Conservation (phyloP, 2,113 vertebrate genomes). For the Phylloscopus whistleri region DNA sequence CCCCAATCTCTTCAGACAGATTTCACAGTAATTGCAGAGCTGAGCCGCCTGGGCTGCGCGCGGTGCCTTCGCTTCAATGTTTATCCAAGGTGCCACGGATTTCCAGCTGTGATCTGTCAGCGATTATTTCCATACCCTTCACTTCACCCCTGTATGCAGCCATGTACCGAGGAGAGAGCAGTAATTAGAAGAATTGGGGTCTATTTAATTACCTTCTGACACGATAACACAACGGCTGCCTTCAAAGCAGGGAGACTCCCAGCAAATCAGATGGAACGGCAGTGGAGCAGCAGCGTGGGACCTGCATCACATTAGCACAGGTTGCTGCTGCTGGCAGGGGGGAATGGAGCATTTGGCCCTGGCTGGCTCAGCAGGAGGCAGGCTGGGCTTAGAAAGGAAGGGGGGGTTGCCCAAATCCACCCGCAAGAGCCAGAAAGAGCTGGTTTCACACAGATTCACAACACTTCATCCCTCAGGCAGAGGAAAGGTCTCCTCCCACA, state of each 20-base stretch:
- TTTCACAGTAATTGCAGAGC: constrained; percentile 36
- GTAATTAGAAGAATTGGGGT: constrained; percentile 68
- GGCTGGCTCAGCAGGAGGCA: not conserved
- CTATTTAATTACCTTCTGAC: constrained; percentile 70
- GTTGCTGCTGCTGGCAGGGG: not conserved
- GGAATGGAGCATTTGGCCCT: not conserved
- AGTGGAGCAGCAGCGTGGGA: not conserved
- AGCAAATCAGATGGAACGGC: not conserved
- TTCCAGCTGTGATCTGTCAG: constrained; percentile 48
- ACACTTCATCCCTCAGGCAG: not conserved
- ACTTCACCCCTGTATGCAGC: constrained; percentile 42
- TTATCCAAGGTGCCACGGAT: not conserved
- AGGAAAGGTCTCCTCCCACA: not conserved
- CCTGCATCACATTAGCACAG: not conserved
- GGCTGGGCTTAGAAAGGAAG: not conserved
- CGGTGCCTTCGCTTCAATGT: not conserved
- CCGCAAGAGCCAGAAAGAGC: not conserved
- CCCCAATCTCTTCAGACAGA: constrained; percentile 28
- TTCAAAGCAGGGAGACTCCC: not conserved
- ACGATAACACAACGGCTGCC: not conserved
- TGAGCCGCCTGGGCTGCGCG: rapidly evolving
- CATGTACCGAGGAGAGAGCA: constrained; percentile 30
- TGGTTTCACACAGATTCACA: not conserved
- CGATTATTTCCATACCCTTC: constrained; percentile 52
- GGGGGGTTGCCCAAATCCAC: not conserved